A percentile compares a stretch with the other conserved stretches of the same genome.
phyloP scores from a whole-genome alignment of 2,888 invertebrate genomes.

The Amphimallon solstitiale region DNA sequence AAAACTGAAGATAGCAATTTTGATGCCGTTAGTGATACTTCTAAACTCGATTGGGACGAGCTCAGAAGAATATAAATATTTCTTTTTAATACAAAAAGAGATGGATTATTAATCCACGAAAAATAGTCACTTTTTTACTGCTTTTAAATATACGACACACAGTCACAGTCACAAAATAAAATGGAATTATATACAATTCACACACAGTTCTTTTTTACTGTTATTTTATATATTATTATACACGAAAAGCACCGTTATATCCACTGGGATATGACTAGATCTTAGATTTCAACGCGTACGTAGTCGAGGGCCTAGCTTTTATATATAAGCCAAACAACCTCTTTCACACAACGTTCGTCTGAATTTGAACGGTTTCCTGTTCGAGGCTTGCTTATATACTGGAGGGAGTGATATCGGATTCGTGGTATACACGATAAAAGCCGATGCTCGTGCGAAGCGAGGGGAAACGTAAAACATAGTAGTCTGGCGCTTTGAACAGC shows the following conservation, averaged over 20 bases:
- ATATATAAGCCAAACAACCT: slow-evolving; percentile 52
- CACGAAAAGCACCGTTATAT: slow-evolving; percentile 26
- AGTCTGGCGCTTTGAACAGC: slow-evolving; percentile 48
- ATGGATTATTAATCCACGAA: not conserved
- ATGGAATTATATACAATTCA: not conserved
- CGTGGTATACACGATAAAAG: slow-evolving; percentile 36
- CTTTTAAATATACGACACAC: not conserved
- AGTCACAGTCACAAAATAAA: slow-evolving; percentile 19
- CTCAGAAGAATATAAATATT: slow-evolving; percentile 46
- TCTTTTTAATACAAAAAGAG: not conserved
- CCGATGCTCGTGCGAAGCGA: slow-evolving; percentile 34
- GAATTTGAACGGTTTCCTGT: slow-evolving; percentile 50
- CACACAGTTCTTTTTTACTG: not conserved
- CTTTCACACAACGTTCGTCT: slow-evolving; percentile 40
- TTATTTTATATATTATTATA: slow-evolving; percentile 2
- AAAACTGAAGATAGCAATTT: slow-evolving; percentile 62
- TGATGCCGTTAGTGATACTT: slow-evolving; percentile 52
- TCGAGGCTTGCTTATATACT: slow-evolving; percentile 42
- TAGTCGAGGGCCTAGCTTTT: slow-evolving; percentile 53
- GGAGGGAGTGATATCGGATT: slow-evolving; percentile 41
- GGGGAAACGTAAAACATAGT: slow-evolving; percentile 43
- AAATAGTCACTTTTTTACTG: not conserved
- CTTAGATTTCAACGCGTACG: slow-evolving; percentile 25
- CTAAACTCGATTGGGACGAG: slow-evolving; percentile 50
- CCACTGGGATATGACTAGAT: slow-evolving; percentile 38